Evolutionary conservation across 1,140 invertebrate species (phyloP).

Genomic region (Sarcophaga bullata): DNA sequence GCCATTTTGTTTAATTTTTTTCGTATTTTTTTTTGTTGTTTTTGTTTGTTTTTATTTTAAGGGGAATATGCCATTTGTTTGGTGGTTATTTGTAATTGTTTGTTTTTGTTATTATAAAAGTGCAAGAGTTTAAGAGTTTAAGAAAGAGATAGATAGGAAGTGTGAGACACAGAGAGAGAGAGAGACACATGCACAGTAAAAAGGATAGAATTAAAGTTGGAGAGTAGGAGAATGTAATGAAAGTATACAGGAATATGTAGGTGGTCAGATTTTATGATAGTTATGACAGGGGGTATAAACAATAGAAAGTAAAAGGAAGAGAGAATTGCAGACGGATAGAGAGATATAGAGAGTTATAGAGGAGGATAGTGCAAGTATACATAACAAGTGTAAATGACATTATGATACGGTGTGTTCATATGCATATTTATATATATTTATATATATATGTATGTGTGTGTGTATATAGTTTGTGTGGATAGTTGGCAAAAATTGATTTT

Average conservation of each 20-base stretch:
- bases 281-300: too few species aligned
- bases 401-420: slow-evolving; percentile 28
- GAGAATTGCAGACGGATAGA: background rate
- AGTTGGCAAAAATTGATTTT: too few species aligned
- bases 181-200: background rate
- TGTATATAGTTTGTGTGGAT: background rate
- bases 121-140: background rate
- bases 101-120: slow-evolving; percentile 10
- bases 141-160: too few species aligned
- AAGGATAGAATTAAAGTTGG: background rate
- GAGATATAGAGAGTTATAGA: background rate
- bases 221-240: background rate
- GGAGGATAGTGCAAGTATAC: background rate
- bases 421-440: slow-evolving; percentile 20
- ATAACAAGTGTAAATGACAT: slow-evolving; percentile 29
- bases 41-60: too few species aligned
- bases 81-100: slow-evolving; percentile 14
- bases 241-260: background rate
- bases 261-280: too few species aligned
- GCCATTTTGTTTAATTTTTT: background rate
- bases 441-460: background rate
- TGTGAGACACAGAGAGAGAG: too few species aligned
- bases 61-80: slow-evolving; percentile 7
- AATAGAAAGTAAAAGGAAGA: background rate
- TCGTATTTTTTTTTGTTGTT: too few species aligned